A percentile compares a stretch with the other conserved stretches of the same genome.
Conservation (phyloP, 2,888 invertebrate species). For the Lasioglossum vierecki region DNA sequence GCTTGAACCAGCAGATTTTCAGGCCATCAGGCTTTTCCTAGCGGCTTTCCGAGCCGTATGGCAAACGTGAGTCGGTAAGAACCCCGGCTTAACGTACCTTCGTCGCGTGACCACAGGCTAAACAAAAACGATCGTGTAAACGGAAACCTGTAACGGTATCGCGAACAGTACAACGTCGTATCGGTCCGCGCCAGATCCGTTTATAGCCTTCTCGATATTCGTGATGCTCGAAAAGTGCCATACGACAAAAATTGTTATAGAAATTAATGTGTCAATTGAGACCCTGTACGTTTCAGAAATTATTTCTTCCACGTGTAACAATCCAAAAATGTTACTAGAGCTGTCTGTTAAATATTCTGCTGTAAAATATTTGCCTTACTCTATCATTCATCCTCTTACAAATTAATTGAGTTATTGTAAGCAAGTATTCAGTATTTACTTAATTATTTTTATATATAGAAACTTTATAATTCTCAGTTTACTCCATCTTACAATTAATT, state of each 20-base stretch:
- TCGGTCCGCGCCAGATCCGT: not conserved
- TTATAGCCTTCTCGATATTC: not conserved
- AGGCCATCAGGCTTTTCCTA: not conserved
- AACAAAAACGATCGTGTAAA: slow-evolving; percentile 4
- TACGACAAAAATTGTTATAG: not conserved
- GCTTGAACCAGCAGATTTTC: slow-evolving; percentile 13
- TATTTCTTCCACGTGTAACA: not conserved
- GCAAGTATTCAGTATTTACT: no score
- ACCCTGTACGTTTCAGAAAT: not conserved
- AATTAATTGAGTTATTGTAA: not conserved
- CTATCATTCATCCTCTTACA: not conserved
- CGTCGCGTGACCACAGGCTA: not conserved
- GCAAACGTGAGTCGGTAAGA: not conserved
- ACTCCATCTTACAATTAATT: not conserved
- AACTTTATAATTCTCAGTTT: not conserved
- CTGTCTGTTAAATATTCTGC: not conserved
- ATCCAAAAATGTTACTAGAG: not conserved
- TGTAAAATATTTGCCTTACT: no score
- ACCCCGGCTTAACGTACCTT: slow-evolving; percentile 1
- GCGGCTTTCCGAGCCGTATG: not conserved
- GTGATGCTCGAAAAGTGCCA: not conserved
- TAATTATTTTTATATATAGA: not conserved
- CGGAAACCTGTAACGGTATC: not conserved
- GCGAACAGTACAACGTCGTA: not conserved
- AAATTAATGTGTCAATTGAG: not conserved